Conservation (phyloP, 2,113 vertebrate species). For the Channa maculata region DNA sequence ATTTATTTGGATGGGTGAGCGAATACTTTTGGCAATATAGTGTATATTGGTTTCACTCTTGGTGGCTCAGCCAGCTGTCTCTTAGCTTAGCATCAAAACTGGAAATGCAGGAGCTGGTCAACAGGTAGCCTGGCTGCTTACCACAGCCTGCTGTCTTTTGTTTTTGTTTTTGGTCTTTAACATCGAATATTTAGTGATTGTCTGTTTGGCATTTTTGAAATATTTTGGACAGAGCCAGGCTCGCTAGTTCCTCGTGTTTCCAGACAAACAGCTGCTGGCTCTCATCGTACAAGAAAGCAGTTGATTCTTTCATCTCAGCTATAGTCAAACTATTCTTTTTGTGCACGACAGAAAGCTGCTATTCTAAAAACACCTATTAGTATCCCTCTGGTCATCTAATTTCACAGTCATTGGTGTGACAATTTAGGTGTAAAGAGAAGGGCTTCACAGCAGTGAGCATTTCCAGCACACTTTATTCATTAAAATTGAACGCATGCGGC, state of each 20-base stretch:
- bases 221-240: background rate
- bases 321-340: conserved; percentile 11
- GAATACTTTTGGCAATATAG: too few relatives aligned
- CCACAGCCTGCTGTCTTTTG: background rate
- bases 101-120: background rate
- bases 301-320: conserved; percentile 14
- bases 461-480: background rate
- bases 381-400: conserved; percentile 17
- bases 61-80: background rate
- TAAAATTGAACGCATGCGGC: background rate
- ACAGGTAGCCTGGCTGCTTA: background rate
- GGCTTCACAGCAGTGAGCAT: background rate
- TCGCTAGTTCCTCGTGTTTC: background rate
- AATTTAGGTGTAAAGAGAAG: background rate
- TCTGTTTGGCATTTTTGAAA: too few relatives aligned
- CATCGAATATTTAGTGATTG: too few relatives aligned
- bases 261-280: conserved; percentile 12
- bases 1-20: too few relatives aligned
- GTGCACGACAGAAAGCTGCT: conserved; percentile 25
- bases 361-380: conserved; percentile 24
- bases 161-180: background rate
- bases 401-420: conserved; percentile 1
- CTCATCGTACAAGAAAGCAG: background rate
- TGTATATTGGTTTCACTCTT: background rate
- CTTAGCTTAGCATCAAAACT: background rate